Evolutionary conservation across 2,888 invertebrate species (phyloP).

Genomic region (Rhogogaster chlorosoma): DNA sequence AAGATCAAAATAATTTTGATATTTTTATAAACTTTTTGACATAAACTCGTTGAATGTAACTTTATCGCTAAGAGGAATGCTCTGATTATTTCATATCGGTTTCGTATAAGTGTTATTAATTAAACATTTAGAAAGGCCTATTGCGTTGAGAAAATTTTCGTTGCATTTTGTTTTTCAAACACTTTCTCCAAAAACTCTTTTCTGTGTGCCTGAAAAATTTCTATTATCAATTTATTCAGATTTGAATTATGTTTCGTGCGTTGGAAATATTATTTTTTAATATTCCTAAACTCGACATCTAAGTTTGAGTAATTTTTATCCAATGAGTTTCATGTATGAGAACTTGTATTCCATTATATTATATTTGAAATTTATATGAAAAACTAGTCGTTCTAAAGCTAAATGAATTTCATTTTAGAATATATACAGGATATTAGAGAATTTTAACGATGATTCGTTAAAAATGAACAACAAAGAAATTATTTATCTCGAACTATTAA

Average conservation of each 20-base stretch:
- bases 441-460: background rate
- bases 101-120: background rate
- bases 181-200: background rate
- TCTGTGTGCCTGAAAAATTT: background rate
- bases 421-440: background rate
- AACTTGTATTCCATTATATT: background rate
- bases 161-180: background rate
- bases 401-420: background rate
- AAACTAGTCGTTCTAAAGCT: background rate
- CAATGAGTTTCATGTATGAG: background rate
- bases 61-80: background rate
- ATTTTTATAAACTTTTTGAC: background rate
- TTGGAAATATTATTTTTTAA: background rate
- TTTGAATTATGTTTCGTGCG: background rate
- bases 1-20: background rate
- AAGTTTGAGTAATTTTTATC: background rate
- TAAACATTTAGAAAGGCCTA: background rate
- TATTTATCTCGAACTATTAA: background rate
- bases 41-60: background rate
- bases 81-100: background rate
- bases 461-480: background rate
- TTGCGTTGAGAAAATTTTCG: background rate
- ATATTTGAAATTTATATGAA: background rate
- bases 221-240: background rate
- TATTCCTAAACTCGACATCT: background rate